Base-by-base conservation (phyloP, 1,140 invertebrate species). In the Drosophila tani region DNA sequence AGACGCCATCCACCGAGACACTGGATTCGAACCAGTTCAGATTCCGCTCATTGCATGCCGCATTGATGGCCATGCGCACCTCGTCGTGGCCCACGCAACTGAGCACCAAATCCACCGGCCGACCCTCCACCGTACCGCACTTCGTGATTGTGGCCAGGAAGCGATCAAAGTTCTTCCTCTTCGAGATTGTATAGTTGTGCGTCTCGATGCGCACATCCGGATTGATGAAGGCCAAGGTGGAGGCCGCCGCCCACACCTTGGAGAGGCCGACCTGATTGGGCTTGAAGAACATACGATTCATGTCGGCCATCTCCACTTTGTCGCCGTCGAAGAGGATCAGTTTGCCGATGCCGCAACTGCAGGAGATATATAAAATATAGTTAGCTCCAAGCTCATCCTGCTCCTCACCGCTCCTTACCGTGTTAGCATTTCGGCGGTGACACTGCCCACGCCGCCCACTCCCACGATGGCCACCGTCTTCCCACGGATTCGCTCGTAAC, bases 41-140 rank as follows among this genome's bases (percentile, higher is more conserved):
- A 88, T 96, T 95, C 2, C 98, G 93, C 93, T 99, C 98, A 93
- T 99, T 99, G 92, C 99, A 99, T 0, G 98, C 98, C 17, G 97
- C 96, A 93, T 99, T 99, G 71, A 99, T 99, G 1, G 99, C 96
- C 96, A 99, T 99, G 56, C 97, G 95, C 17, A 99, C 99, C 94
- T 99, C 99, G 94, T 99, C 99, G 94, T 99, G 99, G 91, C 99
- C 99, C 6, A 99, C 99, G 94, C 99, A 99, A 92, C 98, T 99
- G 5, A 99, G 94, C 1, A 99, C 96, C 47, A 99, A 93, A 93
- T 99, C 97, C 2, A 99, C 97, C 12, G 96, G 95, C 29, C 74
- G 60, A 1, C 95, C 95, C 14, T 94, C 93, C 0, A 91, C 94
- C 57, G 97, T 92, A 81, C 96, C 96, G 12, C 96, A 96, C 35